Base-by-base conservation (phyloP, 2,113 vertebrate genomes). In the Tachysurus vachellii region DNA sequence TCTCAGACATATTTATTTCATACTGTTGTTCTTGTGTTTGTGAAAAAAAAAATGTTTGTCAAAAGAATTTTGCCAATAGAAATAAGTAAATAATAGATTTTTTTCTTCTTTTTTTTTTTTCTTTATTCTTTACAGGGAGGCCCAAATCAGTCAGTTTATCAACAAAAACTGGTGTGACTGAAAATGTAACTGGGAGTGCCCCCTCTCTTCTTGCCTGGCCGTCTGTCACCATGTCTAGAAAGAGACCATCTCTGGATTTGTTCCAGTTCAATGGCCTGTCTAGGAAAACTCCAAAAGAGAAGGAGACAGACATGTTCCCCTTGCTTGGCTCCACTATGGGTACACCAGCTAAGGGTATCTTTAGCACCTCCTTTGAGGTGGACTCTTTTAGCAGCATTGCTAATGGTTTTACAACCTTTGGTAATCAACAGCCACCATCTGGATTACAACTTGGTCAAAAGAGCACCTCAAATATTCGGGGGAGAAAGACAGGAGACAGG, bases 351-450 rank as follows among this genome's bases (percentile, higher is more conserved):
- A 95, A 95, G 89, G 94, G 95, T 0, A 96, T 99, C 88, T 99
- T 99, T 26, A 97, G 97, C 91, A 97, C 96, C 0, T 95, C 96
- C 85, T 99, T 99, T n/a, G 95, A 96, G 0, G 96, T 98, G 0
- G 97, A 97, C 92, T 99, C 98, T 77, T 99, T 99, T 91, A 96
- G 98, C 89, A 97, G 98, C 94, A 97, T 99, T 44, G 97, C 98
- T 91, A 96, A 96, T 80, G 96, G 97, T 86, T 98, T 97, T 26
- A 93, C 95, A 0, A 94, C 96, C 70, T 99, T 99, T 0, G 95
- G 95, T 73, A 88, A 84, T 88, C 89, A 31, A 85, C 93, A 81
- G 85, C 62, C 85, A 75, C 31, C 93, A 54, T 66, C 91, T 86
- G 88, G 80, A 3, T 80, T 91, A 79, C 82, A 85, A 31, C 36